Evolutionary conservation across 2,113 vertebrate genomes (phyloP).

Genomic region (Corythaeola cristata): DNA sequence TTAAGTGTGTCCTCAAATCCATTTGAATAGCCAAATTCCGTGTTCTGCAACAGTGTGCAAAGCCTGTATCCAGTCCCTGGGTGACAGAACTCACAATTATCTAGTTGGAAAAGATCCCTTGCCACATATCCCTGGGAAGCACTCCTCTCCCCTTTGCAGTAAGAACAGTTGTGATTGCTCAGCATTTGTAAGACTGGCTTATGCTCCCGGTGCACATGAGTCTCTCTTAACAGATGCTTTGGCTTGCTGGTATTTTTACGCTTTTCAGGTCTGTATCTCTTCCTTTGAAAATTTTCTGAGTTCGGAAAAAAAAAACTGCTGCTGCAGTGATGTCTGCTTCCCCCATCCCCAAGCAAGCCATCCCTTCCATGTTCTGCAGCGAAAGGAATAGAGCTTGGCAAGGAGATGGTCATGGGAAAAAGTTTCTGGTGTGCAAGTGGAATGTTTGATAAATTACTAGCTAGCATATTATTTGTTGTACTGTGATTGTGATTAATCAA

Average conservation of each 20-base stretch:
- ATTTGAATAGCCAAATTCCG: neutral
- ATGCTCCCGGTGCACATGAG: fast-evolving
- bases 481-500: slow-evolving; percentile 61
- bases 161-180: neutral
- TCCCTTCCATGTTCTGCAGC: neutral
- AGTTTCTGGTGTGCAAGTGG: slow-evolving; percentile 47
- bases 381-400: neutral
- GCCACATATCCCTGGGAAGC: neutral
- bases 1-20: neutral
- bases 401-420: neutral
- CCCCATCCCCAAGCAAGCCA: neutral
- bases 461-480: slow-evolving; percentile 54
- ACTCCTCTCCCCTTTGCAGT: neutral
- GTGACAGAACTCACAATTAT: neutral
- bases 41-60: neutral
- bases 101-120: neutral
- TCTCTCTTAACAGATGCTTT: neutral
- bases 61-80: neutral
- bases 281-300: neutral
- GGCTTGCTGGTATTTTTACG: neutral
- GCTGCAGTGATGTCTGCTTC: neutral
- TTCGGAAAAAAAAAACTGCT: neutral
- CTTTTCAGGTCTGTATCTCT: neutral
- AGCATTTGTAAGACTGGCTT: neutral
- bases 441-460: slow-evolving; percentile 70